These are phyloP conservation scores for Rhynchotus rufescens DNA, from an alignment of 2,797 vertebrate genomes.

Conservation along the genomic window DNA sequence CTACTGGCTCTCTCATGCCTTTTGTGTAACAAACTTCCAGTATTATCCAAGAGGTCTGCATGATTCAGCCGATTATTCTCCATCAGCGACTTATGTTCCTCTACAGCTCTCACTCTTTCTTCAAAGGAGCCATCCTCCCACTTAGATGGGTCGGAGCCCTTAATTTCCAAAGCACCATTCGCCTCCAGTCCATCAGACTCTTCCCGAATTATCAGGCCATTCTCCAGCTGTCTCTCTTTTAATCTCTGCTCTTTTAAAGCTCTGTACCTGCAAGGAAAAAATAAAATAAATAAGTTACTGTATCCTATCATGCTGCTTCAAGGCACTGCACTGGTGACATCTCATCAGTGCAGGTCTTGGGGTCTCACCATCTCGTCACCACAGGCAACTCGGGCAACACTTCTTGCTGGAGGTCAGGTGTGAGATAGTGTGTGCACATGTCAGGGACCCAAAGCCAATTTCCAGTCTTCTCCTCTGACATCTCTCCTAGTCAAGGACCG, in stretches of 20 bases:
- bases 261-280: slow-evolving; percentile 82
- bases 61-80: slow-evolving; percentile 71
- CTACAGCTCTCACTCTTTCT: slow-evolving; percentile 81
- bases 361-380: not conserved
- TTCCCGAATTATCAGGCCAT: slow-evolving; percentile 68
- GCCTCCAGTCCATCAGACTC: slow-evolving; percentile 9
- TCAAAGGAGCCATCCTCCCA: slow-evolving; percentile 88
- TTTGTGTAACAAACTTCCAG: slow-evolving; percentile 42
- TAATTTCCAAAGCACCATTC: slow-evolving; percentile 72
- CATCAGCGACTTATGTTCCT: slow-evolving; percentile 70
- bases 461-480: not conserved
- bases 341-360: not conserved
- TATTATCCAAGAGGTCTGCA: slow-evolving; percentile 42
- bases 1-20: slow-evolving; percentile 74
- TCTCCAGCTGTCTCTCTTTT: slow-evolving; percentile 79
- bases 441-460: fast-evolving
- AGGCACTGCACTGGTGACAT: not conserved
- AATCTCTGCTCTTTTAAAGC: slow-evolving; percentile 81
- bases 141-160: slow-evolving; percentile 87
- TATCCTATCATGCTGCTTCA: fast-evolving
- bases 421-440: fast-evolving
- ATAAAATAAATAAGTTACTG: not conserved
- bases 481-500: not conserved
- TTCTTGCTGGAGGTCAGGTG: not conserved
- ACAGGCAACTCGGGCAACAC: not conserved